Conservation (phyloP, 1,140 invertebrate species). For the Heliconius hermathena region DNA sequence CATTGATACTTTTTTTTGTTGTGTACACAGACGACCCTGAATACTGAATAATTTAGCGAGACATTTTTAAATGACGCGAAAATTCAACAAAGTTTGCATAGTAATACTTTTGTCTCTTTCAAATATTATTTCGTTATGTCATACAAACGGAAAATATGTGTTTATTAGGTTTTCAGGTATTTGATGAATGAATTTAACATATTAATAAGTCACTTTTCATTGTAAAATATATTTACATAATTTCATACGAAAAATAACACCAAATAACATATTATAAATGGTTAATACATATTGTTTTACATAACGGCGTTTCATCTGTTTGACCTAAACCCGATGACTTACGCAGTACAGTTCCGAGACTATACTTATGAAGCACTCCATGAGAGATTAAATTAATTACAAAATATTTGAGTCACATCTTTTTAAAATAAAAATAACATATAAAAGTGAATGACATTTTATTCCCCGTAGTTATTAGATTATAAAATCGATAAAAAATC, state of each 20-base stretch:
- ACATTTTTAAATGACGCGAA: constrained; percentile 13
- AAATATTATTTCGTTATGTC: neutral
- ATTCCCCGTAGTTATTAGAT: neutral
- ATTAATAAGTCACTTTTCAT: too few relatives aligned
- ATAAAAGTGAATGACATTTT: neutral
- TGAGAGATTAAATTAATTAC: neutral
- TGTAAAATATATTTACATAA: too few relatives aligned
- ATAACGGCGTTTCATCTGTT: neutral
- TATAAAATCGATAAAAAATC: neutral
- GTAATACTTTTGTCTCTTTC: neutral
- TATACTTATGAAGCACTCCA: neutral
- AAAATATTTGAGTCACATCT: neutral
- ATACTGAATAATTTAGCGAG: constrained; percentile 17
- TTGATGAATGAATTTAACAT: neutral
- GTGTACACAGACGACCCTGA: constrained; percentile 13
- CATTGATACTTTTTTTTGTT: constrained; percentile 5
- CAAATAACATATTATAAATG: neutral
- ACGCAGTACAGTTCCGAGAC: neutral
- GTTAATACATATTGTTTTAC: neutral
- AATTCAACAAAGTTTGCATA: constrained; percentile 3
- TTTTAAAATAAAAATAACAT: neutral
- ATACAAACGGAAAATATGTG: neutral
- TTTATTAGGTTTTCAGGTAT: neutral
- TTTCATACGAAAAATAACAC: too few relatives aligned
- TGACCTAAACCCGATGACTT: neutral